Conservation (phyloP, 2,888 invertebrate genomes). For the Diaphora mendica region DNA sequence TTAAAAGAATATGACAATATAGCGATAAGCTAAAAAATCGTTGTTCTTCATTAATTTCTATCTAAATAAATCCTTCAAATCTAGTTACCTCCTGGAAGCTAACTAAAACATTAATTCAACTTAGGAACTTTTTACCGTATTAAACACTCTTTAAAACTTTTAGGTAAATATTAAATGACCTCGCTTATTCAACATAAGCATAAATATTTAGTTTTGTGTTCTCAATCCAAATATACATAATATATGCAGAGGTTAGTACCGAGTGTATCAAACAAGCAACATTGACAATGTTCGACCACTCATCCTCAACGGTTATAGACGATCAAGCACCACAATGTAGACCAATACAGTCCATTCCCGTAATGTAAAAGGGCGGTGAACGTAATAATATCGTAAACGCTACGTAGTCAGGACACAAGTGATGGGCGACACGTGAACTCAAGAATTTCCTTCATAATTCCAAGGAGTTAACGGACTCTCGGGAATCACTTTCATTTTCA, state of each 20-base stretch:
- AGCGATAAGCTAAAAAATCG: not conserved
- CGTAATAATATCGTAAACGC: conserved; percentile 64
- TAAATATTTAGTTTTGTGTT: not conserved
- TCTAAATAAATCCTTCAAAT: conserved; percentile 10
- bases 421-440: conserved; percentile 58
- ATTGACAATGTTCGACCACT: conserved; percentile 37
- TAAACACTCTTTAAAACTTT: conserved; percentile 16
- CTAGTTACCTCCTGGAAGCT: not conserved
- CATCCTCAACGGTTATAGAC: conserved; percentile 36
- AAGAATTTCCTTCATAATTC: conserved; percentile 72
- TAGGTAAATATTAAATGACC: conserved; percentile 18
- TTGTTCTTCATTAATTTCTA: not conserved
- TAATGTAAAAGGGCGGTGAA: conserved; percentile 62
- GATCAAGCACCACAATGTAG: conserved; percentile 45
- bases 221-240: conserved; percentile 8
- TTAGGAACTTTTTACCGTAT: conserved; percentile 9
- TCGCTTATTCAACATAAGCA: conserved; percentile 4
- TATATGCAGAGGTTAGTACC: conserved; percentile 7
- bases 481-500: conserved; percentile 81
- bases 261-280: conserved; percentile 30
- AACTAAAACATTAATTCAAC: conserved; percentile 7
- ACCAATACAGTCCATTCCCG: conserved; percentile 52
- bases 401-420: conserved; percentile 56
- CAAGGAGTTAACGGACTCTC: conserved; percentile 68
- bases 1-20: not conserved